A percentile compares a stretch with the other conserved stretches of the same genome.
phyloP scores from a whole-genome alignment of 2,113 vertebrate species.

The Vulpes lagopus region DNA sequence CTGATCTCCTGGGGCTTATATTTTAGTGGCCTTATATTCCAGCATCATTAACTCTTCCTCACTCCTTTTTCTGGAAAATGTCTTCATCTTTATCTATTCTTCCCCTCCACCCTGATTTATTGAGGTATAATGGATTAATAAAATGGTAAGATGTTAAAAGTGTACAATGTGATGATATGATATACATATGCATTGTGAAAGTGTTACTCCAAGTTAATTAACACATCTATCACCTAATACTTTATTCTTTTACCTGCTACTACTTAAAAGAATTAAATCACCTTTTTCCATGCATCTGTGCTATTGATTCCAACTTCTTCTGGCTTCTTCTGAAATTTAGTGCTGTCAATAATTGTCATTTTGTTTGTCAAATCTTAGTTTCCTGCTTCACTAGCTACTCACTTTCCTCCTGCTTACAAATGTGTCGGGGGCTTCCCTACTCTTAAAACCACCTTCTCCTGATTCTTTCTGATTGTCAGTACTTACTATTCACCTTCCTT shows the following conservation, averaged over 20 bases:
- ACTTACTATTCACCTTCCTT: not conserved
- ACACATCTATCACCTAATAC: not conserved
- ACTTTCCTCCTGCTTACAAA: not conserved
- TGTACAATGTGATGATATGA: not conserved
- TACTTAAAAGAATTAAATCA: not conserved
- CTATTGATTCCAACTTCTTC: not conserved
- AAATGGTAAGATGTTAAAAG: not conserved
- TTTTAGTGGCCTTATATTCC: not conserved
- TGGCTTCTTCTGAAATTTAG: slow-evolving; percentile 43
- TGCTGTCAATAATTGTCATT: not conserved
- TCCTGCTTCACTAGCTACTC: not conserved
- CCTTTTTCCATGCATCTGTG: not conserved
- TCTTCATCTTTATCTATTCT: not conserved
- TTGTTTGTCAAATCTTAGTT: not conserved
- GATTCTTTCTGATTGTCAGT: not conserved
- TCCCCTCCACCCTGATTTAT: not conserved
- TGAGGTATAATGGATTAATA: not conserved
- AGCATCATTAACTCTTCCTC: not conserved
- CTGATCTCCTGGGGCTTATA: not conserved
- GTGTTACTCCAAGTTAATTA: not conserved
- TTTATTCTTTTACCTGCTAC: not conserved
- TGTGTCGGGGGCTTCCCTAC: not conserved
- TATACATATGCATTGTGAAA: not conserved
- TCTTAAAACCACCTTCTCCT: not conserved
- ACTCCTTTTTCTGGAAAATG: not conserved